phyloP scores from a whole-genome alignment of 2,113 vertebrate genomes.

The Neodontobutis hainanensis region DNA sequence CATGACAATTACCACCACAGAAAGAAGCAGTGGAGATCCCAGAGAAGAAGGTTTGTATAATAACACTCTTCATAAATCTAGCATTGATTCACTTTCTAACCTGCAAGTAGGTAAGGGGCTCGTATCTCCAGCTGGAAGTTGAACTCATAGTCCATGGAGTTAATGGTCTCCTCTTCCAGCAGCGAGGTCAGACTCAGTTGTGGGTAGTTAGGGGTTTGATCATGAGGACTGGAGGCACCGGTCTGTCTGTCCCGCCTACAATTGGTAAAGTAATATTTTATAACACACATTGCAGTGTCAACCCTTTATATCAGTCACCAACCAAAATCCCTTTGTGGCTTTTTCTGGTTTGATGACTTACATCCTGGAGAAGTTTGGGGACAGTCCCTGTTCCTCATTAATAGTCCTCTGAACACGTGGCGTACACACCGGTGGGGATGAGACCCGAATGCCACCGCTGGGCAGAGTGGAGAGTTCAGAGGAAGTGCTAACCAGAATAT shows the following conservation, averaged over 20 bases:
- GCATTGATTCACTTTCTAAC: conserved; percentile 64
- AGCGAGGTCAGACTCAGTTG: conserved; percentile 82
- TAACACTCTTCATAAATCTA: neutral
- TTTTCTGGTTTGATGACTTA: conserved; percentile 60
- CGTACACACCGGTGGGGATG: conserved; percentile 86
- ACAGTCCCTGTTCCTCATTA: conserved; percentile 76
- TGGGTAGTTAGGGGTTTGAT: conserved; percentile 65
- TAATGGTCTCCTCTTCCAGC: conserved; percentile 85
- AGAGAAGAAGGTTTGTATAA: neutral
- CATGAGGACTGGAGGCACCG: conserved; percentile 52
- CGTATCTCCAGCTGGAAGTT: conserved; percentile 94
- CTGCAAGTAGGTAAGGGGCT: conserved; percentile 90
- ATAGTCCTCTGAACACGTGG: conserved; percentile 85
- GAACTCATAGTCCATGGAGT: conserved; percentile 92
- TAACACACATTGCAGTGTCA: too few species aligned
- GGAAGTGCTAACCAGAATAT: conserved; percentile 92
- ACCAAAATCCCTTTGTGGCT: neutral
- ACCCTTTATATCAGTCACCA: neutral
- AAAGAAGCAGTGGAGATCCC: neutral
- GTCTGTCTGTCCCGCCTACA: conserved; percentile 76
- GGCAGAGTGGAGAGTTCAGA: conserved; percentile 90
- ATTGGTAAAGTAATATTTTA: conserved; percentile 10
- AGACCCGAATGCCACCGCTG: conserved; percentile 85
- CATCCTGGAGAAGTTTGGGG: conserved; percentile 79
- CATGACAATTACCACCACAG: conserved; percentile 5